Conservation (phyloP, 2,888 invertebrate genomes). For the Ischnura elegans region DNA sequence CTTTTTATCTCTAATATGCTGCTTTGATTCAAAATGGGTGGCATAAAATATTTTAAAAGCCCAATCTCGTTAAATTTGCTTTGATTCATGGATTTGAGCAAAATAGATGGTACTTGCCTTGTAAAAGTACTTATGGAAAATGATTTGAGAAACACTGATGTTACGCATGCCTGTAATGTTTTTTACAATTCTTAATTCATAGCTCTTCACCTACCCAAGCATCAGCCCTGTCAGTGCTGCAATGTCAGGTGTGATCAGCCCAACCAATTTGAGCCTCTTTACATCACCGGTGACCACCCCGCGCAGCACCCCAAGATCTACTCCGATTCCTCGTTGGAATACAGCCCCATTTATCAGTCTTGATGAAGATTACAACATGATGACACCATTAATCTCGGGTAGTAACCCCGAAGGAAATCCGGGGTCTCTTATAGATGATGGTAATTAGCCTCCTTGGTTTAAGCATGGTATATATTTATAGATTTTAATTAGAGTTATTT, state of each 20-base stretch:
- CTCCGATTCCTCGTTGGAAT: slow-evolving; percentile 87
- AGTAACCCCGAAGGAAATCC: slow-evolving; percentile 83
- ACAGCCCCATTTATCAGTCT: slow-evolving; percentile 90
- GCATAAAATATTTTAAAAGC: neutral
- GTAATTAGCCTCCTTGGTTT: slow-evolving; percentile 76
- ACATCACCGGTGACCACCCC: slow-evolving; percentile 85
- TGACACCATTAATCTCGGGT: slow-evolving; percentile 85
- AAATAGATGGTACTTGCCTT: neutral
- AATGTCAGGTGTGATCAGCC: slow-evolving; percentile 91
- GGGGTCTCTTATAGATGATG: slow-evolving; percentile 90
- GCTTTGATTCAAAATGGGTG: neutral
- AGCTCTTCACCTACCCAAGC: slow-evolving; percentile 96
- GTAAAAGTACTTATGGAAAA: neutral
- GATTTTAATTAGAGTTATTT: too few species aligned
- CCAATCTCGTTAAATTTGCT: neutral
- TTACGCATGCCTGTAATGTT: neutral
- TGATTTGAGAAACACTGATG: neutral
- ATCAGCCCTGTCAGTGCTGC: slow-evolving; percentile 89
- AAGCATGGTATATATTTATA: neutral
- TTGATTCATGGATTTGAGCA: neutral
- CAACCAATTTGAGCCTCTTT: slow-evolving; percentile 92
- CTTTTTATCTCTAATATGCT: neutral
- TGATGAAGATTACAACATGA: slow-evolving; percentile 97
- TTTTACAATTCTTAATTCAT: slow-evolving; percentile 38
- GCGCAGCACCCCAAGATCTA: slow-evolving; percentile 76